Base-by-base conservation (phyloP, 2,888 invertebrate genomes). In the Meganola albula region DNA sequence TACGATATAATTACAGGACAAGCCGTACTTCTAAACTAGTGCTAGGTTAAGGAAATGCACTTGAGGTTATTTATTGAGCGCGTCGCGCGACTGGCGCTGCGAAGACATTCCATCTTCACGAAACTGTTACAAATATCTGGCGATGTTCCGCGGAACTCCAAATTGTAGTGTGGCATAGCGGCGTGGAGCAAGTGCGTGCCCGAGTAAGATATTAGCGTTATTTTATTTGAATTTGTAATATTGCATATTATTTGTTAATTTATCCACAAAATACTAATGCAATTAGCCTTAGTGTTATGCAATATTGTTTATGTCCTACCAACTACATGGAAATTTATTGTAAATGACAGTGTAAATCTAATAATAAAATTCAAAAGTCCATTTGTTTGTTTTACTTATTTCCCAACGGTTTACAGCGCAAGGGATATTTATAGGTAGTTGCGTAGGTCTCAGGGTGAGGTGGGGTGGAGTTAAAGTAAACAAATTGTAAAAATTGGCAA, bases 271-370 rank as follows among this genome's bases (percentile, higher is more conserved):
- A 82, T 84, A 84, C 84, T 83, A 80, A 83, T 82, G 84, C 84
- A 79, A 76, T 75, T 84, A 85, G 84, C 84, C 82, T 84, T 85
- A 85, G 85, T 82, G 82, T 84, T 83, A 84, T 83, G 85, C 85
- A 84, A 84, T 84, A 84, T 85, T 84, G 80, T 83, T 84, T 80
- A 82, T 85, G 82, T 80, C 83, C 82, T 83, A 82, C 83, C 78
- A 84, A 77, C 80, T 83, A 83, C 85, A 82, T 84, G 80, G 74
- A 84, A 85, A 84, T 83, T 84, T 84, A 84, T 83, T 85, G 84
- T 84, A 85, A 85, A 85, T 85, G 85, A 85, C 84, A 83, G 84
- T 85, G 84, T 85, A 85, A 85, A 84, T 85, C 85, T 83, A 84
- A 85, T 84, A 84, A 84, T 84, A 84, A 85, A 82, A 76, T 84